These are phyloP conservation scores for Bellardia bayeri DNA, from an alignment of 2,888 invertebrate species.

Conservation along the genomic window DNA sequence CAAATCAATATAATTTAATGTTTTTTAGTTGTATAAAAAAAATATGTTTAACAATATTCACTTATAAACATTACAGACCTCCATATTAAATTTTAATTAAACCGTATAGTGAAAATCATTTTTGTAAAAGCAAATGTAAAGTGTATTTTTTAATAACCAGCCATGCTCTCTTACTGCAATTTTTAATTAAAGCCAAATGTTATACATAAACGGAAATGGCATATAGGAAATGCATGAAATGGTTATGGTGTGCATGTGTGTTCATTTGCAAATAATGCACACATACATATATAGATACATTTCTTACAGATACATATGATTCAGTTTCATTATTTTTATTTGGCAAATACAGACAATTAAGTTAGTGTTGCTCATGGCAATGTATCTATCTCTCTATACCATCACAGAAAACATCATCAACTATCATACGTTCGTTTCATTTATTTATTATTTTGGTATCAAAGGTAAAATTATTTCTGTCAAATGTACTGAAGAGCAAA, in stretches of 20 bases:
- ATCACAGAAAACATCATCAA: conserved; percentile 11
- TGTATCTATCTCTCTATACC: not conserved
- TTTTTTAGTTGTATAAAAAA: too few relatives aligned
- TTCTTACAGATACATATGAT: conserved; percentile 8
- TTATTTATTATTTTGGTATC: not conserved
- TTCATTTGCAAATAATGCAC: not conserved
- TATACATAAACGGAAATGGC: conserved; percentile 41
- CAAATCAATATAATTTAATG: too few relatives aligned
- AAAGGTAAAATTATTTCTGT: not conserved
- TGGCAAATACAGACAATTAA: conserved; percentile 21
- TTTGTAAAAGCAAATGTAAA: not conserved
- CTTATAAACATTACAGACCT: too few relatives aligned
- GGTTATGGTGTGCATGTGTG: not conserved
- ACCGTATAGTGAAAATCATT: not conserved
- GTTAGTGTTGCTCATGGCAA: conserved; percentile 39
- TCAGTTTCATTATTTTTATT: conserved; percentile 23
- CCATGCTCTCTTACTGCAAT: not conserved
- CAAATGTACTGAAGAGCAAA: not conserved
- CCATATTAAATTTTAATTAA: not conserved
- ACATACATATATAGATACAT: not conserved
- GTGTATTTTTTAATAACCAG: not conserved
- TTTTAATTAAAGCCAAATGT: conserved; percentile 15
- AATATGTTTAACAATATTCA: too few relatives aligned
- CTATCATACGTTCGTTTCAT: not conserved
- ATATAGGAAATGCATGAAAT: conserved; percentile 34